Percentiles rank a stretch among this genome's conserved stretches.
These are phyloP conservation scores for Lanius ludovicianus DNA, from an alignment of 2,113 vertebrate genomes.

Conservation along the genomic window DNA sequence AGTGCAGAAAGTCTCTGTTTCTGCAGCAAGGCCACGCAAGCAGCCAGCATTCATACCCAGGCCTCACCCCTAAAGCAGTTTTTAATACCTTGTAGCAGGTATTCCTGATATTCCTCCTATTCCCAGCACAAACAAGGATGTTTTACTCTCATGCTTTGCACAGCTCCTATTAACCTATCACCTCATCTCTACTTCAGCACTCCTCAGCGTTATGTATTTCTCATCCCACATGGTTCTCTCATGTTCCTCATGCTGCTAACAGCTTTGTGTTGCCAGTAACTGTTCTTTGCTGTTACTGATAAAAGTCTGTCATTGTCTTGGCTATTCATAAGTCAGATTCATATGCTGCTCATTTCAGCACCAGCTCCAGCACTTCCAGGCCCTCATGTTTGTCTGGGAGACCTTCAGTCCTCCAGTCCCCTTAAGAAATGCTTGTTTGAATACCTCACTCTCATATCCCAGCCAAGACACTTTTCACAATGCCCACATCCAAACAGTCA, in stretches of 20 bases:
- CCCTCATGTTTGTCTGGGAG: neutral
- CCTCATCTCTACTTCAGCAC: neutral
- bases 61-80: neutral
- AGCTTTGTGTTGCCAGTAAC: conserved; percentile 19
- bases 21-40: neutral
- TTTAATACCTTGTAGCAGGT: neutral
- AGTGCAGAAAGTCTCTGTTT: neutral
- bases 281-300: conserved; percentile 18
- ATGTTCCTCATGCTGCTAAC: neutral
- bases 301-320: conserved; percentile 2
- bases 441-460: neutral
- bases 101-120: neutral
- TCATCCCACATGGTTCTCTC: neutral
- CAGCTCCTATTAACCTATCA: neutral
- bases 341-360: neutral
- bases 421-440: neutral
- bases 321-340: conserved; percentile 4
- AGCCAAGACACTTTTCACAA: neutral
- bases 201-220: neutral
- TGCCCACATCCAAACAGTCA: neutral
- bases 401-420: neutral
- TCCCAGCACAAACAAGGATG: neutral
- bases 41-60: neutral
- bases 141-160: neutral
- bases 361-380: neutral